phyloP scores from a whole-genome alignment of 2,113 vertebrate species.

The Cyphomyrus plagiostoma region DNA sequence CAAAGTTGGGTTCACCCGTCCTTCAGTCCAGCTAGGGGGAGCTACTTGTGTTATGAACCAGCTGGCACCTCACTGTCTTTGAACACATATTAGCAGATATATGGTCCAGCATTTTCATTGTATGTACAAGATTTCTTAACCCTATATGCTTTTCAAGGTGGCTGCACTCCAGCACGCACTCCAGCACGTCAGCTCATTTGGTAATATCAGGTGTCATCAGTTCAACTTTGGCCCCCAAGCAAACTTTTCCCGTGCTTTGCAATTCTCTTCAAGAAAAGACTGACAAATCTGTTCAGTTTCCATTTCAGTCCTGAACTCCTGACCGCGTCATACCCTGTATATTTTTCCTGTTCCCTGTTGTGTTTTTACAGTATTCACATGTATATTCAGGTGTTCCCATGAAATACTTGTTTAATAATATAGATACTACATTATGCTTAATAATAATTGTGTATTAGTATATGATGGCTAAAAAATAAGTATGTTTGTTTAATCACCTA shows the following conservation, averaged over 20 bases:
- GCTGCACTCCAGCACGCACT: background rate
- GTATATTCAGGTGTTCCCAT: background rate
- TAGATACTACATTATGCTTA: background rate
- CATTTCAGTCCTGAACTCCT: background rate
- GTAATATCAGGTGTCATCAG: background rate
- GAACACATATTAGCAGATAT: background rate
- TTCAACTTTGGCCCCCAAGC: background rate
- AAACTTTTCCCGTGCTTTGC: background rate
- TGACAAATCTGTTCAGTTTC: background rate
- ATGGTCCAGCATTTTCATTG: background rate
- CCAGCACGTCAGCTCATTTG: background rate
- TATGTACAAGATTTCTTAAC: background rate
- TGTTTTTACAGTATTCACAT: background rate
- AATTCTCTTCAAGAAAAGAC: background rate
- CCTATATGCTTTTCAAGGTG: background rate
- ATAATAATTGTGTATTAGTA: background rate
- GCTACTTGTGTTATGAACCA: background rate
- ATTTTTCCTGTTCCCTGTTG: background rate
- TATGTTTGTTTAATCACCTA: background rate
- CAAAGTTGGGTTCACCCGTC: background rate
- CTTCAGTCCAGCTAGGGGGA: background rate
- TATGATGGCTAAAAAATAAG: background rate
- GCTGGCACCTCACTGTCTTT: background rate
- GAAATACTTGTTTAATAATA: background rate
- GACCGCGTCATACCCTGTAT: background rate